Base-by-base conservation (phyloP, 2,888 invertebrate species). In the Leptopilina myrica region DNA sequence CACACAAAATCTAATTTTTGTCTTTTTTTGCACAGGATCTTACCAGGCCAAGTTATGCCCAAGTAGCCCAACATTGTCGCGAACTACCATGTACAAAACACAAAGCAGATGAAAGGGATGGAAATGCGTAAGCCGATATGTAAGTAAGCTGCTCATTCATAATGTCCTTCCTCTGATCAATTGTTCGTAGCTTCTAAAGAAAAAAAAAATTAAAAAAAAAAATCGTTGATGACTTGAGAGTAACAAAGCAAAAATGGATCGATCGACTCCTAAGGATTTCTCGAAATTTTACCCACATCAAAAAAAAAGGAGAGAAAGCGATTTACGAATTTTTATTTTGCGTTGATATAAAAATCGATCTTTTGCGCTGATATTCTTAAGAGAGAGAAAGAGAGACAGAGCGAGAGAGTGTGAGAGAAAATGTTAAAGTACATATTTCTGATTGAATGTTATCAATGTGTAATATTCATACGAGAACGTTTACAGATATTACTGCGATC, bases 51-150 rank as follows among this genome's bases (percentile, higher is more conserved):
- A 91, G 91, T 87, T 92, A 92, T 89, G 91, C 91, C 87, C 91
- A 92, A 91, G 91, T 92, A 90, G 91, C 91, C 86, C 91, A 92
- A 85, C 91, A 92, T 83, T 90, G 90, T 89, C 91, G 91, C 81
- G 91, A 91, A 85, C 85, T 89, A 88, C 89, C 89, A 87, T 91
- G 91, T 90, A 89, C 90, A 88, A 91, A 91, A 89, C 91, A 91
- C 87, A 91, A 90, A 90, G 86, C 85, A 80, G 90, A 90, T 80
- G 91, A 91, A 84, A 91, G 88, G 84, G 90, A 91, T 85, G 90
- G 89, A 87, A 90, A 88, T 85, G 89, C 89, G 85, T 91, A 91
- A 89, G 84, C 85, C 85, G 82, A 86, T 85, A 87, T 87, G 89
- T 88, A 85, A 89, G 88, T 88, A 86, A 83, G 73, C 73, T 73